Evolutionary conservation across 2,888 invertebrate species (phyloP).

Genomic region (Gasteruption jaculator): DNA sequence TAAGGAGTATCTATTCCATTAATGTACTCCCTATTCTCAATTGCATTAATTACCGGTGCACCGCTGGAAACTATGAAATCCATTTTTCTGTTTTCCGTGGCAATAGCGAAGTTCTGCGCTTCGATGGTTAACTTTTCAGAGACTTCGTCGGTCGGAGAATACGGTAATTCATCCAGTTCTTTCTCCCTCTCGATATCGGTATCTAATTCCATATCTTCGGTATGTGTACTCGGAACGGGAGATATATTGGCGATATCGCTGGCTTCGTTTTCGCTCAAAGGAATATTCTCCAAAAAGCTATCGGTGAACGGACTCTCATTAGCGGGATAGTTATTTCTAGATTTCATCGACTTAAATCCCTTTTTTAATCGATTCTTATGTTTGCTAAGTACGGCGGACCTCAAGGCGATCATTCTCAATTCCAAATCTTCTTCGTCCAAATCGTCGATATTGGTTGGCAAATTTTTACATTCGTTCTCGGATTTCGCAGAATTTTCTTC

Average conservation of each 20-base stretch:
- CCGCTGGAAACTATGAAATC: too few relatives aligned
- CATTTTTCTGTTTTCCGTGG: too few relatives aligned
- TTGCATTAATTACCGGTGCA: too few relatives aligned
- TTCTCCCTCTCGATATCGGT: constrained; percentile 43
- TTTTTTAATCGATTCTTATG: constrained; percentile 55
- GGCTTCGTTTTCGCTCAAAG: constrained; percentile 27
- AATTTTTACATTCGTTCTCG: constrained; percentile 10
- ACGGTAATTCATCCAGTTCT: constrained; percentile 33
- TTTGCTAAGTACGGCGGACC: constrained; percentile 65
- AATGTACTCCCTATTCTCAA: too few relatives aligned
- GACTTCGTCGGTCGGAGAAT: constrained; percentile 44
- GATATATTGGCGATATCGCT: constrained; percentile 15
- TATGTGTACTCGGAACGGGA: constrained; percentile 25
- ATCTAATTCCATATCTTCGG: constrained; percentile 47
- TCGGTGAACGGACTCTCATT: constrained; percentile 42
- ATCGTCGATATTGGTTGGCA: constrained; percentile 34
- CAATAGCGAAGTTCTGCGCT: too few relatives aligned
- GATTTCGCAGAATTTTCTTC: constrained; percentile 12
- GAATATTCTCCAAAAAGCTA: constrained; percentile 36
- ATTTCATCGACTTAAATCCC: constrained; percentile 16
- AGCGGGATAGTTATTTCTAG: constrained; percentile 10
- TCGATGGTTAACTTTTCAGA: constrained; percentile 29
- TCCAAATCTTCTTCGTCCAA: constrained; percentile 62
- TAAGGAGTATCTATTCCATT: too few relatives aligned
- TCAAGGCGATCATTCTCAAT: constrained; percentile 63